These are phyloP conservation scores for Notoglanidium macrostoma DNA, from an alignment of 2,797 vertebrate genomes.

Conservation along the genomic window DNA sequence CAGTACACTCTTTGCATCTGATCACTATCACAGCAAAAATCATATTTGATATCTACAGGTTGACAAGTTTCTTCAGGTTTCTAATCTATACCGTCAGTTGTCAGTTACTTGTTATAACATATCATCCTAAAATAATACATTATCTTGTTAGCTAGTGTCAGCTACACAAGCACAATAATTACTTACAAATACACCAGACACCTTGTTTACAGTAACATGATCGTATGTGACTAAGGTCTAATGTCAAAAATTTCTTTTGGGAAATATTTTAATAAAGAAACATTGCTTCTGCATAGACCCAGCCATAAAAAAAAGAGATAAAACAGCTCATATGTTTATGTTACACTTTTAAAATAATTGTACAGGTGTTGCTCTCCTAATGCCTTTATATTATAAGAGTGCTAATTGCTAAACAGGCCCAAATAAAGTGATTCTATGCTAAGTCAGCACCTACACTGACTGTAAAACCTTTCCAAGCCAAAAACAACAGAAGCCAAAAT, in stretches of 20 bases:
- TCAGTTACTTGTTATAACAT: neutral
- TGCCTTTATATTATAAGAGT: no score
- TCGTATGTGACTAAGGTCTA: neutral
- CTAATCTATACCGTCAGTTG: neutral
- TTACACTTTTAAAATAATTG: neutral
- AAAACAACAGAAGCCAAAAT: conserved; percentile 8
- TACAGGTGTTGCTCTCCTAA: neutral
- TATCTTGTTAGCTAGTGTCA: neutral
- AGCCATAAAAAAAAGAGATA: neutral
- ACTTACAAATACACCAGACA: neutral
- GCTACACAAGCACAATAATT: neutral
- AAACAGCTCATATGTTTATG: neutral
- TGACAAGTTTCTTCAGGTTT: neutral
- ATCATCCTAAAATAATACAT: neutral
- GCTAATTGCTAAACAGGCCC: neutral
- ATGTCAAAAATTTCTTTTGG: neutral
- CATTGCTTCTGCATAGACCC: neutral
- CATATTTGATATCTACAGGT: neutral
- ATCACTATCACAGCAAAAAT: neutral
- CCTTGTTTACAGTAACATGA: neutral
- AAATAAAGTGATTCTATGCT: conserved; percentile 1
- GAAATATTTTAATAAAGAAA: neutral
- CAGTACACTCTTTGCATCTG: neutral
- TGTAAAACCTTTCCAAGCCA: neutral
- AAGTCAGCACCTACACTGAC: neutral